Evolutionary conservation across 2,113 vertebrate genomes (phyloP).

Genomic region (Antechinus stuartii): DNA sequence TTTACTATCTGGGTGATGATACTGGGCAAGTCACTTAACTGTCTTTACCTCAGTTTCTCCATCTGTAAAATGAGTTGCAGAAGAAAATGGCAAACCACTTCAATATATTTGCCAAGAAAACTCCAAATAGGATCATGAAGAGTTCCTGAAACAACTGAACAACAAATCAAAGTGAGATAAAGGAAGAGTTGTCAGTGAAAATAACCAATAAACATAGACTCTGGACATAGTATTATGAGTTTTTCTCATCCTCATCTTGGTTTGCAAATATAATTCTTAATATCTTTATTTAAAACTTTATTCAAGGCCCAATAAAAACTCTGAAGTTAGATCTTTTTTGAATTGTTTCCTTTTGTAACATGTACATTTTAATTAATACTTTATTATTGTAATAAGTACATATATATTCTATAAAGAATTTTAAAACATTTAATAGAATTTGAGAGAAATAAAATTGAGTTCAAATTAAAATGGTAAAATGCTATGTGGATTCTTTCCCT

Average conservation of each 20-base stretch:
- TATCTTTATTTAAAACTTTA: slow-evolving; percentile 34
- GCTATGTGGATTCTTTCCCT: not conserved
- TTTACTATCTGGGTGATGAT: not conserved
- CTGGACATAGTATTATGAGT: not conserved
- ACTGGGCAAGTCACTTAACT: not conserved
- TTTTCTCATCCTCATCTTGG: not conserved
- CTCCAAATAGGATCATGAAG: not conserved
- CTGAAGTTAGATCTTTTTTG: not conserved
- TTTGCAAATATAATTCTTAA: slow-evolving; percentile 8
- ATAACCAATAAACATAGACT: not conserved
- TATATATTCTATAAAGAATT: not conserved
- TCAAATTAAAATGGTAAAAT: not conserved
- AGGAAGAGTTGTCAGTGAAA: not conserved
- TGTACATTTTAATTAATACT: not conserved
- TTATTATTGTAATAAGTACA: not conserved
- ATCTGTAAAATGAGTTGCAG: not conserved
- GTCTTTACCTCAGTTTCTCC: not conserved
- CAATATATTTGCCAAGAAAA: not conserved
- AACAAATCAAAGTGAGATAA: not conserved
- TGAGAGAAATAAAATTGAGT: not conserved
- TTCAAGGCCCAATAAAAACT: not conserved
- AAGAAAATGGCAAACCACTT: not conserved
- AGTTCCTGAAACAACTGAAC: too few species aligned
- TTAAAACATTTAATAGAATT: not conserved
- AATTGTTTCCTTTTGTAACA: slow-evolving; percentile 6